Evolutionary conservation across 2,797 vertebrate genomes (phyloP), one percentile per base, ranked within the genome.

Genomic region (Pseudomugil tenellus): DNA sequence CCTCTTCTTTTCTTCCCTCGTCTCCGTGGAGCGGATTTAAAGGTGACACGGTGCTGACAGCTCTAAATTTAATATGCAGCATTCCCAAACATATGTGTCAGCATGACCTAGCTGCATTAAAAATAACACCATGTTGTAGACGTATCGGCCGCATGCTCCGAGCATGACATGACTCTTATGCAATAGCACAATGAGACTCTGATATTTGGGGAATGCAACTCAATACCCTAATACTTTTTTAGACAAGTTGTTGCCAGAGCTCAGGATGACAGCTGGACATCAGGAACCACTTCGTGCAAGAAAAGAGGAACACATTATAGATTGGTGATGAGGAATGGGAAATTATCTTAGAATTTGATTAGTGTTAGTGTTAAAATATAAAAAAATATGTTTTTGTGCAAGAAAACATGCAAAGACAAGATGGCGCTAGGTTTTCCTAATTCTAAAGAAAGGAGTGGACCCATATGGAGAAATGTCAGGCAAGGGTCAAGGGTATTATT

Each of bases 41-140:
- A 14, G 35, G 52, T 70, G 79, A 87, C 34, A 53, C 4, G 31
- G 58, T 23, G 77, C 77, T 84, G 91, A 87, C 87, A 84, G 86
- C 80, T 84, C 86, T 76, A 80, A 86, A 89, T 83, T 84, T 86
- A 90, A 86, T 71, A 72, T 6, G 2, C 55, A 1, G 63, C 19
- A 13, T 57, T 54, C 57, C 69, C 73, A 70, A 61, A 86, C 86
- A 87, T 83, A 84, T 66, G 72, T 19, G 41, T 54, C 56, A 69
- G 85, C 87, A 81, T 90, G 90, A 90, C 85, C 84, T 61, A 85
- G 85, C 89, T 79, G n/a, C 86, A 89, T 84, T 79, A 87, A 81
- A 91, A 90, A 86, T 86, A 89, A 90, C 85, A 91, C 82, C 68
- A 19, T 4, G 70, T 28, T 81, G 58, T 63, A 72, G 79, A 79